phyloP scores from a whole-genome alignment of 2,888 invertebrate species.

The Lasius platythorax region DNA sequence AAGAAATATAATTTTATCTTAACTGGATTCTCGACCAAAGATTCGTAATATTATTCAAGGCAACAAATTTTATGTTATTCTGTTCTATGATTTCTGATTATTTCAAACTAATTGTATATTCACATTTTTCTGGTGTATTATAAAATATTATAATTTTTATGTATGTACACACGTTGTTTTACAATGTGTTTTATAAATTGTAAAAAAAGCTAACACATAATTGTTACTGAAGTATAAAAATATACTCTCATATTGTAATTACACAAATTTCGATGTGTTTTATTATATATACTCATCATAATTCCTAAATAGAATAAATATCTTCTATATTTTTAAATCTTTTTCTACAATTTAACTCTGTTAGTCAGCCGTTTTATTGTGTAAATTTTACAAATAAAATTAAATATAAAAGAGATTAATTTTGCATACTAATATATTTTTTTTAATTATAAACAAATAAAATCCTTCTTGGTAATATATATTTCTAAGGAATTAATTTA shows the following conservation, averaged over 20 bases:
- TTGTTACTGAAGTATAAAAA: not conserved
- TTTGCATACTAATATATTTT: not conserved
- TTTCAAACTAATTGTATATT: not conserved
- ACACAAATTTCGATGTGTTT: not conserved
- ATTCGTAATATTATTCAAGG: not conserved
- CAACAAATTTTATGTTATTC: not conserved
- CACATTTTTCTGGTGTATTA: not conserved
- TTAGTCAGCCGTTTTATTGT: not conserved
- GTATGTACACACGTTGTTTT: not conserved
- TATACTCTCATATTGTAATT: not conserved
- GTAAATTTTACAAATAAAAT: conserved; percentile 8
- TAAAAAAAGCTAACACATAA: not conserved
- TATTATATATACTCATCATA: not conserved
- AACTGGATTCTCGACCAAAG: not conserved
- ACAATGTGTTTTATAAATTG: conserved; percentile 17
- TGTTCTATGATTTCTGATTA: not conserved
- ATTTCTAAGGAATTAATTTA: not conserved
- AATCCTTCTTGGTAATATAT: not conserved
- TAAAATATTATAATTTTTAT: not conserved
- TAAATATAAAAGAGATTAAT: not conserved
- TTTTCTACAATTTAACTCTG: not conserved
- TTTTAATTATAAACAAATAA: not conserved
- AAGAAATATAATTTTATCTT: not conserved
- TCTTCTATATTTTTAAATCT: not conserved
- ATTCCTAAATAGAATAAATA: not conserved